Evolutionary conservation across 2,113 vertebrate genomes (phyloP).

Genomic region (Microtus montanus): DNA sequence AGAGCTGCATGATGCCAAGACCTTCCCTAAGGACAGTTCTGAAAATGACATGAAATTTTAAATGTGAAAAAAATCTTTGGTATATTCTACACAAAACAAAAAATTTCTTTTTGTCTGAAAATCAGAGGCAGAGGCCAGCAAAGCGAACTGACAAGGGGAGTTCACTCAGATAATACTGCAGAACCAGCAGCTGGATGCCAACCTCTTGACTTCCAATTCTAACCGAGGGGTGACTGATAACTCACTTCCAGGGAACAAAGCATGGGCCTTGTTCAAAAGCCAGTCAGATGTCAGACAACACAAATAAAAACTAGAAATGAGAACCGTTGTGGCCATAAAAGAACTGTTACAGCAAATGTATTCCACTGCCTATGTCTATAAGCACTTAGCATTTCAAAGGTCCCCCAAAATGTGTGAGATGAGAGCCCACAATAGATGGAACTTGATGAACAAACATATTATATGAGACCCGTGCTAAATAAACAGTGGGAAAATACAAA

Average conservation of each 20-base stretch:
- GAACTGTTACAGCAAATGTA: neutral
- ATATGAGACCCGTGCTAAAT: neutral
- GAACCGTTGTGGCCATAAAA: neutral
- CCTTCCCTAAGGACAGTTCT: neutral
- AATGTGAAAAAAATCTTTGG: neutral
- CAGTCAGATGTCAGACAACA: neutral
- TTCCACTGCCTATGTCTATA: neutral
- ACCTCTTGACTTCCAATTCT: neutral
- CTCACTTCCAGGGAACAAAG: neutral
- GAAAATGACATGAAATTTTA: slow-evolving; percentile 26
- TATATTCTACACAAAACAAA: neutral
- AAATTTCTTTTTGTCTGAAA: neutral
- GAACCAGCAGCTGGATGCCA: neutral
- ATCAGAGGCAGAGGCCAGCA: neutral
- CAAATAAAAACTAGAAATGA: neutral
- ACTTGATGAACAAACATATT: neutral
- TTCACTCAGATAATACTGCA: neutral
- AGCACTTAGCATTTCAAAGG: neutral
- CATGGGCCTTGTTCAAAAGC: neutral
- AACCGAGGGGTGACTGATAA: neutral
- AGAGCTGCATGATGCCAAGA: neutral
- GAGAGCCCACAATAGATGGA: neutral
- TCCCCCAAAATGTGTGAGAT: neutral
- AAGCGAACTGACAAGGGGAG: neutral
- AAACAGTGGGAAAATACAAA: neutral